Base-by-base conservation (phyloP, 2,888 invertebrate genomes). In the Drosophila gaucha region DNA sequence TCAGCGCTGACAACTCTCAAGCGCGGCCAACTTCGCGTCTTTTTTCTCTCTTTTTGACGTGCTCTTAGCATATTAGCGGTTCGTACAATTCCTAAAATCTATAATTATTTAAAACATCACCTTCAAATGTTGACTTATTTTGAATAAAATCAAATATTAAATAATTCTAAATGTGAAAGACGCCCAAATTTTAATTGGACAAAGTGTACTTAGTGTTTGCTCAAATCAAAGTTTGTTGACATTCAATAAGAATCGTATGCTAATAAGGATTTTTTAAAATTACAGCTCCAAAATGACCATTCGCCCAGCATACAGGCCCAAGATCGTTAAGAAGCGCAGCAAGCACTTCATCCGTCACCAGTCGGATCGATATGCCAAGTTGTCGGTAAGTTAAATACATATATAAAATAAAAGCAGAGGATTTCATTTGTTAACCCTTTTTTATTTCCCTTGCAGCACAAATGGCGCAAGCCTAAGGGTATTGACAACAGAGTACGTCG, bases 391-490 rank as follows among this genome's bases (percentile, higher is more conserved):
- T 91, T 64, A 1, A 12, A 35, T 47, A 5, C 2, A 24, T 51
- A 67, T 55, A 16, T 8, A 0, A 20, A 52, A 52, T 14, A 6
- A 2, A n/a, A 33, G 12, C 12, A 20, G 24, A 14, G 2, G 26
- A 43, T 12, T 20, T 14, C 12, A 16, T 5, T 18, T 28, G 26
- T n/a, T 72, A 65, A 71, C 20, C 10, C 18, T 9, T 18, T 4
- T 12, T 2, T 18, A 28, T 18, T 33, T 2, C 18, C 22, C n/a
- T 52, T 66, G 69, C 52, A 97, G 97, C 94, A 96, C 84, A 98
- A 97, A 95, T 99, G 99, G 99, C 96, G 99, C 92, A 99, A 99
- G 93, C 99, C 99, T 18, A 99, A 99, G 94, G 99, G 99, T 97
- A 99, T 99, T 93, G 99, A 99, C 93, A 99, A 99, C 95, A 95